A percentile compares a stretch with the other conserved stretches of the same genome.
These are phyloP conservation scores for Ameiurus melas DNA, from an alignment of 2,113 vertebrate genomes.

Conservation along the genomic window DNA sequence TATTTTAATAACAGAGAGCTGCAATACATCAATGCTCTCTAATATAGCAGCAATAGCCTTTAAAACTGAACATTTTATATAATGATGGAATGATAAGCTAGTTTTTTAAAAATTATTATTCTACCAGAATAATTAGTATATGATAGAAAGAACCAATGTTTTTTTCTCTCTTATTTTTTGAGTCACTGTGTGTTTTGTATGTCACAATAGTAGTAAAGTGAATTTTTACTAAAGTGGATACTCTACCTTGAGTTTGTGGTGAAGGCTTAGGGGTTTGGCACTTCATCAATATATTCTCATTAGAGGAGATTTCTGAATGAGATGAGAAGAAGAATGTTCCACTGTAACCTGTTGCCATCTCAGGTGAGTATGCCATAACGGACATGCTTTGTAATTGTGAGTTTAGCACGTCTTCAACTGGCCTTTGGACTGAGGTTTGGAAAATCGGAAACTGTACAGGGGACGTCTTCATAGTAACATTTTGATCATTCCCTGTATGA, in stretches of 20 bases:
- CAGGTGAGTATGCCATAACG: conserved; percentile 3
- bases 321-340: not conserved
- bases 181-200: not conserved
- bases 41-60: not conserved
- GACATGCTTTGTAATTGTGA: conserved; percentile 13
- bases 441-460: not conserved
- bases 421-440: conserved; percentile 8
- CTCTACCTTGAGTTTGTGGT: conserved; percentile 26
- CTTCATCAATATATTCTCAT: conserved; percentile 13
- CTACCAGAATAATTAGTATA: not conserved
- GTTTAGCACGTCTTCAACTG: not conserved
- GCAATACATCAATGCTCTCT: not conserved
- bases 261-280: not conserved
- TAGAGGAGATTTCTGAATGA: conserved; percentile 16
- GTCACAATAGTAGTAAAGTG: not conserved
- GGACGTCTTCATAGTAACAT: not conserved
- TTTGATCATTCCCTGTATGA: conserved; percentile 5
- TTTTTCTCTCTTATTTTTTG: not conserved
- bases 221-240: not conserved
- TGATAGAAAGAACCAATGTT: not conserved
- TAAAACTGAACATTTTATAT: not conserved
- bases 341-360: conserved; percentile 20
- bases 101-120: not conserved
- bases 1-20: not conserved
- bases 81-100: not conserved